phyloP scores from a whole-genome alignment of 2,113 vertebrate genomes.

The Podiceps cristatus region DNA sequence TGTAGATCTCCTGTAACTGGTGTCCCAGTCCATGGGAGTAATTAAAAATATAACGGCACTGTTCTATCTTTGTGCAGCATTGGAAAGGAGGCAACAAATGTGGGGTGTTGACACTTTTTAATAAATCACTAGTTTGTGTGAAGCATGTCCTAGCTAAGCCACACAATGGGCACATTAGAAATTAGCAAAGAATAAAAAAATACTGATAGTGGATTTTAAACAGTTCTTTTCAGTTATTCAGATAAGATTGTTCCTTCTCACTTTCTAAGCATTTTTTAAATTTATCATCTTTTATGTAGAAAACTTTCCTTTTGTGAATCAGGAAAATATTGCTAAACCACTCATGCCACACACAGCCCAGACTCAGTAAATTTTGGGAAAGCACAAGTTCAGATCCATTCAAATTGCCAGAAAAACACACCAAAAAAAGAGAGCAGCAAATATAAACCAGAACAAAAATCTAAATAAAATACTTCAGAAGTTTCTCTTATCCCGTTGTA shows the following conservation, averaged over 20 bases:
- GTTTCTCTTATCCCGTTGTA: background rate
- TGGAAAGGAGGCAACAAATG: background rate
- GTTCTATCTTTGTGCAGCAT: background rate
- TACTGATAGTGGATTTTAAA: background rate
- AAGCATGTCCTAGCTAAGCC: background rate
- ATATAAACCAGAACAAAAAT: constrained; percentile 33
- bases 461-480: constrained; percentile 20
- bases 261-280: background rate
- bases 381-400: background rate
- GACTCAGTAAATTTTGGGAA: background rate
- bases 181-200: background rate
- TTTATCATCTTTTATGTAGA: background rate
- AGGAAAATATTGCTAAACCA: background rate
- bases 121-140: background rate
- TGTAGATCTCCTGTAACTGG: background rate
- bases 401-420: background rate
- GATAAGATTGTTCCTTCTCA: background rate
- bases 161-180: background rate
- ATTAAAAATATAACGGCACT: background rate
- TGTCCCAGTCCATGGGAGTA: background rate
- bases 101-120: background rate
- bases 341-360: background rate
- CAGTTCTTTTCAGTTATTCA: background rate
- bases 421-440: constrained; percentile 3
- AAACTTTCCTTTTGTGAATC: background rate